phyloP scores from a whole-genome alignment of 2,113 vertebrate species.

The Chloroceryle aenea region DNA sequence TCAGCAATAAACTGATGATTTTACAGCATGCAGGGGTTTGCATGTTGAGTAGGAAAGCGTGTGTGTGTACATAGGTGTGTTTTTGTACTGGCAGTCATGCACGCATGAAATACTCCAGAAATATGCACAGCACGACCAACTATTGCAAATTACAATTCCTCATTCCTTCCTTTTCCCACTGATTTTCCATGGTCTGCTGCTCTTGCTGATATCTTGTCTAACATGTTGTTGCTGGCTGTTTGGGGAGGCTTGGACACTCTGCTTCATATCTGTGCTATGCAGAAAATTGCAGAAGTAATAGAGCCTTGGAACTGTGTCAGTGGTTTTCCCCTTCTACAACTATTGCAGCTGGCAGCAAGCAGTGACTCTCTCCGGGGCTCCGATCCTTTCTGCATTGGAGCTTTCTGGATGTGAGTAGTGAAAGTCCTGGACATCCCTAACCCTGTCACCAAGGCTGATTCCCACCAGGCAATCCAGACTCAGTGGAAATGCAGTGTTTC shows the following conservation, averaged over 20 bases:
- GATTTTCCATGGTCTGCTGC: constrained; percentile 3
- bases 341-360: background rate
- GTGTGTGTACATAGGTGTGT: background rate
- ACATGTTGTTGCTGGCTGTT: background rate
- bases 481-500: background rate
- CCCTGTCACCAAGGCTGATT: background rate
- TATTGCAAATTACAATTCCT: background rate
- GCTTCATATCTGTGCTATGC: background rate
- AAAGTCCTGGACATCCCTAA: background rate
- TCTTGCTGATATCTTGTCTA: constrained; percentile 17
- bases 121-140: background rate
- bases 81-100: background rate
- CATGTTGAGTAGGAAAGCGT: background rate
- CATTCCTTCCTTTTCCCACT: background rate
- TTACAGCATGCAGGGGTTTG: background rate
- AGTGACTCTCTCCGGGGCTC: accelerated
- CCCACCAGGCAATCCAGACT: background rate
- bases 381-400: background rate
- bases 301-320: background rate
- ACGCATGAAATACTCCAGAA: constrained; percentile 22
- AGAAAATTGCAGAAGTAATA: background rate
- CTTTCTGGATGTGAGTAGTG: background rate
- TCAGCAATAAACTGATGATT: background rate
- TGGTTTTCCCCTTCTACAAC: background rate
- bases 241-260: background rate